Percentiles rank a stretch among this genome's conserved stretches.
Conservation (phyloP, 2,113 vertebrate species). For the Micronisus gabar region DNA sequence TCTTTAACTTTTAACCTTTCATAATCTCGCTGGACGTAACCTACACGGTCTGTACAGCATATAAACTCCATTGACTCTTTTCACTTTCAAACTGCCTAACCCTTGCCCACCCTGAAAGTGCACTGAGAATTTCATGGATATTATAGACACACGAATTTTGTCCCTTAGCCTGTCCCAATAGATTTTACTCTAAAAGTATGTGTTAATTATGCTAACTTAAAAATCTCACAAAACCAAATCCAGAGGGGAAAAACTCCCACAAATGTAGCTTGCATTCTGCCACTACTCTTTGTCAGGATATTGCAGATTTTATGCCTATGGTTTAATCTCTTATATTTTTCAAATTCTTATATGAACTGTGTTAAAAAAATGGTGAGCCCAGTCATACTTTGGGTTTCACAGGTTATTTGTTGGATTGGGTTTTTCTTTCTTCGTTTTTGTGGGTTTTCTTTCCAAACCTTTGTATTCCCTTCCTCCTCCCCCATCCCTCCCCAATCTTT, state of each 20-base stretch:
- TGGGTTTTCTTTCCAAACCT: neutral
- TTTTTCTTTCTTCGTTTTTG: neutral
- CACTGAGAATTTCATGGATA: neutral
- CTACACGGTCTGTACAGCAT: neutral
- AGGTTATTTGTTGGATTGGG: neutral
- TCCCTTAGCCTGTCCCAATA: neutral
- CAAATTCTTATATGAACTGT: neutral
- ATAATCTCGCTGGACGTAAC: neutral
- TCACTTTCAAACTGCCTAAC: neutral
- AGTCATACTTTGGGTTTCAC: neutral
- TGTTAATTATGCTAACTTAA: neutral
- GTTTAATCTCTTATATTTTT: neutral
- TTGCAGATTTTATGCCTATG: neutral
- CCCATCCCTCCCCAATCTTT: neutral
- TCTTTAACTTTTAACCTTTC: constrained; percentile 3
- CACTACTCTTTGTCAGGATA: neutral
- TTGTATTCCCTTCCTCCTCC: neutral
- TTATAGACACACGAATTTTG: neutral
- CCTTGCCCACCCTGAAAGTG: neutral
- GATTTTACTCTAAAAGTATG: neutral
- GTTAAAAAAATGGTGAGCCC: neutral
- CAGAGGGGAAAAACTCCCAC: neutral
- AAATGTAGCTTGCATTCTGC: neutral
- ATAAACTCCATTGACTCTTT: neutral
- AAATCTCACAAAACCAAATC: neutral